Evolutionary conservation across 2,888 invertebrate species (phyloP), one percentile per base, ranked within the genome.

Genomic region (Eupeodes luniger): DNA sequence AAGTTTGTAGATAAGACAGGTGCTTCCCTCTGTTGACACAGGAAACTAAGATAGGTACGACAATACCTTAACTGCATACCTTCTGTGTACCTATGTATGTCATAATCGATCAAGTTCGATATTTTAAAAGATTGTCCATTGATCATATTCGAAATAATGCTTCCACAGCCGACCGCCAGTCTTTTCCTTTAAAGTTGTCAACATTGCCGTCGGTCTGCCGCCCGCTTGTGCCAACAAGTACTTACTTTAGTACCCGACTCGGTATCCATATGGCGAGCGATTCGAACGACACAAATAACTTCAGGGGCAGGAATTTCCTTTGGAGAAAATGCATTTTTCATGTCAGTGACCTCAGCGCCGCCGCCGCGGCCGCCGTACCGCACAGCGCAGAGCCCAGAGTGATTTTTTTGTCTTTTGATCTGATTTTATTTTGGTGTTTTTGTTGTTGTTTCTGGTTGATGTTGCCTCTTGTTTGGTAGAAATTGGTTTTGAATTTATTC

Each of bases 311-410:
- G 69, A 82, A 86, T 80, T 83, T 76, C 62, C 69, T 81, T 27
- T 51, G 49, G 62, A 77, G 81, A 85, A 88, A 85, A 88, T 85
- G 78, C 81, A 88, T 88, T 88, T 85, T 88, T 66, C 85, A 85
- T 81, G 88, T 88, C 88, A 88, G 84, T 88, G 84, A 85, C 84
- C 88, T 78, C 69, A 1, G 55, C 40, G 19, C 59, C 40, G 3
- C 27, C 27, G 27, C 27, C 19, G 19, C 19, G 1, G 27, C 27
- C 3, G 3, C 27, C 27, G 27, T 27, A 27, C 27, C 27, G 40
- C 19, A 49, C 61, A 5, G 40, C 6, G 6, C 1, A 40, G 40
- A 70, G 70, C 12, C 19, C 77, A 36, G 47, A 74, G 62, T 81
- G 49, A 59, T 69, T 67, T 88, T 88, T 85, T 75, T 75, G 49